Conservation (phyloP, 2,888 invertebrate species). For the Dyspetes luteomarginatus region DNA sequence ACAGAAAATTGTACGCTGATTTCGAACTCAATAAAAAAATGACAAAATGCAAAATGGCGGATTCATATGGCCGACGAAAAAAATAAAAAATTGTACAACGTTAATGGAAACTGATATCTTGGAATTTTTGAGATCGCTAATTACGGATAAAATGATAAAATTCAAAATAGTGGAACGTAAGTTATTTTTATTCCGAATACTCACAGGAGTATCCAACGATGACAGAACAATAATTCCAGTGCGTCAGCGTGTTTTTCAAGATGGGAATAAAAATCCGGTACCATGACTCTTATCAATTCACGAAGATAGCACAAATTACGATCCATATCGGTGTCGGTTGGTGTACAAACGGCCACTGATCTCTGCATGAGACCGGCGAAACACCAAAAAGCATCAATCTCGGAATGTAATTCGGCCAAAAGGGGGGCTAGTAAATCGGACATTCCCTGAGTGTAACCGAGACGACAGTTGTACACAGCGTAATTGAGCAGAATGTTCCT, state of each 20-base stretch:
- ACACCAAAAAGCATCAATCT: constrained; percentile 99
- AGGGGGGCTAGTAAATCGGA: constrained; percentile 97
- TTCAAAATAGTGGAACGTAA: background rate
- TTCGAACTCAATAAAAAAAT: constrained; percentile 8
- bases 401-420: constrained; percentile 95
- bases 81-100: background rate
- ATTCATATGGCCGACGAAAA: constrained; percentile 6
- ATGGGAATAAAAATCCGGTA: constrained; percentile 95
- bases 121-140: constrained; percentile 9
- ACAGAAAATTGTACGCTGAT: background rate
- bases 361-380: constrained; percentile 98
- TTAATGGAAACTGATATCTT: background rate
- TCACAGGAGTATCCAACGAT: constrained; percentile 96
- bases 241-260: constrained; percentile 93
- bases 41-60: constrained; percentile 1
- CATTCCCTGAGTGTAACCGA: constrained; percentile 98
- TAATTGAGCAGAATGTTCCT: constrained; percentile 96
- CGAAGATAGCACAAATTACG: constrained; percentile 94
- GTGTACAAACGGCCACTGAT: constrained; percentile 97
- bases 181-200: constrained; percentile 75
- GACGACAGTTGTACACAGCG: constrained; percentile 93
- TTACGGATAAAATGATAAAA: no score
- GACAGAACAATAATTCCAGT: constrained; percentile 95
- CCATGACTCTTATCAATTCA: constrained; percentile 94
- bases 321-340: constrained; percentile 97